phyloP scores from a whole-genome alignment of 37 sponge, comb jelly and placozoan species.

The Theonella swinhoei region DNA sequence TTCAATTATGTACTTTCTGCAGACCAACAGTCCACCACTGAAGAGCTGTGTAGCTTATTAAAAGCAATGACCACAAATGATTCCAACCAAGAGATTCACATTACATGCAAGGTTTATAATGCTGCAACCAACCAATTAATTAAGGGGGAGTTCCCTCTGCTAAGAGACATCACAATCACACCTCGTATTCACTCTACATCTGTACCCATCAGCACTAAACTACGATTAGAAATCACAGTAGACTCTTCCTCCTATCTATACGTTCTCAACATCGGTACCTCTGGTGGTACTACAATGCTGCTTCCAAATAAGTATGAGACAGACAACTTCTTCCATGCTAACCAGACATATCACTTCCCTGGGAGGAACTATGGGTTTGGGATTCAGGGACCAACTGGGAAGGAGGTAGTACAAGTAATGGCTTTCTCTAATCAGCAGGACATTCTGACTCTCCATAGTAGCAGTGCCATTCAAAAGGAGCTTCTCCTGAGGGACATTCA shows the following conservation, averaged over 20 bases:
- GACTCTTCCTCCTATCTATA: constrained; percentile 31
- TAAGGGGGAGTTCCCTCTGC: not conserved
- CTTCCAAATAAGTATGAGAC: constrained; percentile 17
- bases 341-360: constrained; percentile 30
- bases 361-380: constrained; percentile 37
- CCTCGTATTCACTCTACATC: constrained; percentile 12
- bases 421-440: constrained; percentile 13
- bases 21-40: no score
- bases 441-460: not conserved
- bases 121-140: constrained; percentile 16
- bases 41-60: constrained; percentile 3
- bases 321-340: constrained; percentile 14
- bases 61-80: constrained; percentile 20
- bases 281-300: constrained; percentile 25
- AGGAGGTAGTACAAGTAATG: constrained; percentile 29
- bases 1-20: no score
- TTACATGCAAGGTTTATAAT: constrained; percentile 29
- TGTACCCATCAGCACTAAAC: constrained; percentile 17
- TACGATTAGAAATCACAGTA: constrained; percentile 30
- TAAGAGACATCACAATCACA: constrained; percentile 19
- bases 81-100: not conserved
- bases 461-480: no score
- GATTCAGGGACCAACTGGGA: constrained; percentile 32
- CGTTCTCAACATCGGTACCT: constrained; percentile 39
- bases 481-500: constrained; percentile 16